Evolutionary conservation across 2,797 vertebrate species (phyloP).

Genomic region (Crax fasciolata): DNA sequence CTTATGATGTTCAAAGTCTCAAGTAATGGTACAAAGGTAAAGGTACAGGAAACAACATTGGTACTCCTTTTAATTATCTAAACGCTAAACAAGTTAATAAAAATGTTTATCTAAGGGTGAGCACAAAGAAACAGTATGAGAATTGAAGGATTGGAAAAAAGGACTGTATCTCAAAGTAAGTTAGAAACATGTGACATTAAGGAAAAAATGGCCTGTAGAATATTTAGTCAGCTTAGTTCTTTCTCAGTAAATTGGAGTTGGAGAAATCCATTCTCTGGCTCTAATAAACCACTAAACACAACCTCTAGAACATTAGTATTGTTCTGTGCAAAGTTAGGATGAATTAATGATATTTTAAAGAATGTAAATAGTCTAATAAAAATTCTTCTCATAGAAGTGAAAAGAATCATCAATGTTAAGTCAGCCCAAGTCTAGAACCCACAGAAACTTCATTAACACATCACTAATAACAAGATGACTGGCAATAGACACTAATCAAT

Average conservation of each 20-base stretch:
- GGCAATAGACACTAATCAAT: not conserved
- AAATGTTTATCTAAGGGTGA: not conserved
- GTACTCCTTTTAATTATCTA: not conserved
- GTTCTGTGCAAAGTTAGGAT: not conserved
- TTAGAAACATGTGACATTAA: not conserved
- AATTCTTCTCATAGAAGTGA: not conserved
- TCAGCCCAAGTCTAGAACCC: not conserved
- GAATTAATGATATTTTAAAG: not conserved
- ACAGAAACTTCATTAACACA: not conserved
- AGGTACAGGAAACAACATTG: not conserved
- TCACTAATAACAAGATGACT: not conserved
- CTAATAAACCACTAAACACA: not conserved
- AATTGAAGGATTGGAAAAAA: not conserved
- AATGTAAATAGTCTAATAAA: not conserved
- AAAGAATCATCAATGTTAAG: not conserved
- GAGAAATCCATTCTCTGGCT: accelerated
- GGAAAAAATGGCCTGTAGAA: not conserved
- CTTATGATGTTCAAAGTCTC: not conserved
- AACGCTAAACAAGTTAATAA: not conserved
- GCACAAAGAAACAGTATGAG: not conserved
- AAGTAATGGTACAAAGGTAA: not conserved
- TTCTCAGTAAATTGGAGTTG: not conserved
- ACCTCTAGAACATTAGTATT: not conserved
- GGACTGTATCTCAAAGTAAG: not conserved
- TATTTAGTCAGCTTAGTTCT: not conserved